Conservation (phyloP, 30 jellyfish, hydroid and myxozoan genomes). For the Aurelia coerulea region DNA sequence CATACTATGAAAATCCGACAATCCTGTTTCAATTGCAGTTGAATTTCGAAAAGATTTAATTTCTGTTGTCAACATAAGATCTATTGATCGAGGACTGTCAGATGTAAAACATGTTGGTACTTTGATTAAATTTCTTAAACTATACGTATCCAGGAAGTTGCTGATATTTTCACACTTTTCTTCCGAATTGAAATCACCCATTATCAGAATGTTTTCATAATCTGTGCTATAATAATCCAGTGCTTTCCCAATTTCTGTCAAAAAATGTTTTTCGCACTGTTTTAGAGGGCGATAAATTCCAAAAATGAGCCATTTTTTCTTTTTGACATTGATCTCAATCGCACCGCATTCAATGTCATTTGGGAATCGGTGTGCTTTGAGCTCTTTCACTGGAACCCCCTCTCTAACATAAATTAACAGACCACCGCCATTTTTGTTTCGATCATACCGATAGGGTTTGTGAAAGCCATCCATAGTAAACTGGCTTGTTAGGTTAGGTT, state of each 20-base stretch:
- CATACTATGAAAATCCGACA: slow-evolving; percentile 6
- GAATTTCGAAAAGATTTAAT: slow-evolving; percentile 4
- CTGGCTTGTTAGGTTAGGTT: not conserved
- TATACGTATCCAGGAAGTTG: slow-evolving; percentile 15
- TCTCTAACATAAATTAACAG: slow-evolving; percentile 20
- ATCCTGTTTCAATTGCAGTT: slow-evolving; percentile 23
- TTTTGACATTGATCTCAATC: slow-evolving; percentile 43
- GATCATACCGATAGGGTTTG: slow-evolving; percentile 29
- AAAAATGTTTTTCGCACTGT: slow-evolving; percentile 21
- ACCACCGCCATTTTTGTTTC: slow-evolving; percentile 32
- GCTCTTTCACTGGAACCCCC: slow-evolving; percentile 50
- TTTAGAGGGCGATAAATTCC: slow-evolving; percentile 49
- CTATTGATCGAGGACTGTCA: slow-evolving; percentile 24
- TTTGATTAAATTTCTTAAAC: slow-evolving; percentile 10
- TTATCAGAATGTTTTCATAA: slow-evolving; percentile 32
- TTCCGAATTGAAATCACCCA: slow-evolving; percentile 45
- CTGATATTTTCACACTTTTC: not conserved
- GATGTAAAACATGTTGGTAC: slow-evolving; percentile 41
- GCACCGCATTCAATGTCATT: slow-evolving; percentile 15
- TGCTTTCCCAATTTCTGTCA: slow-evolving; percentile 50
- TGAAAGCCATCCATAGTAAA: slow-evolving; percentile 26
- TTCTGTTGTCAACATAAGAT: slow-evolving; percentile 10
- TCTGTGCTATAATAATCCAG: slow-evolving; percentile 37
- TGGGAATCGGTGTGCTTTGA: slow-evolving; percentile 3
- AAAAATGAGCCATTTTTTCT: slow-evolving; percentile 53